Conservation (phyloP, 2,888 invertebrate genomes). For the Euphydryas editha region DNA sequence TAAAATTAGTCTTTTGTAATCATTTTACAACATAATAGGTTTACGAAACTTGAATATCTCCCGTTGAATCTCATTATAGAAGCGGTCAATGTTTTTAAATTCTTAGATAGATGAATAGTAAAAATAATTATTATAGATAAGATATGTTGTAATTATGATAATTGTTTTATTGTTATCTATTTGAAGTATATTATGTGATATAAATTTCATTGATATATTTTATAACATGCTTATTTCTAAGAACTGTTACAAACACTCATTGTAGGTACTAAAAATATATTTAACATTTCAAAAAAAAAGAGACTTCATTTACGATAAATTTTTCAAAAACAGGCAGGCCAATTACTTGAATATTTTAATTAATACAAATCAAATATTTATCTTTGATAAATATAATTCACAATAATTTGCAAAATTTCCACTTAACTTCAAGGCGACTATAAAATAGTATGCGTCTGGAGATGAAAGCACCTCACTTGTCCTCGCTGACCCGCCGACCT, state of each 20-base stretch:
- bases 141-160: background rate
- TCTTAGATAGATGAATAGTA: background rate
- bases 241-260: too few relatives aligned
- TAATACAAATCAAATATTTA: background rate
- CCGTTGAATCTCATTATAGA: background rate
- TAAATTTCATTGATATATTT: background rate
- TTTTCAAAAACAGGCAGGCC: too few relatives aligned
- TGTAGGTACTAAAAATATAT: too few relatives aligned
- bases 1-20: background rate
- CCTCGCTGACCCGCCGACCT: conserved; percentile 44
- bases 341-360: too few relatives aligned
- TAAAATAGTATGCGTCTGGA: conserved; percentile 43
- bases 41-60: background rate
- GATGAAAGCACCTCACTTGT: conserved; percentile 44
- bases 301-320: too few relatives aligned
- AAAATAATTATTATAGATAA: conserved; percentile 3
- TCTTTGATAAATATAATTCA: background rate
- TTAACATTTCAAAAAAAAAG: too few relatives aligned
- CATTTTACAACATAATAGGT: background rate
- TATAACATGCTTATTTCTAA: background rate
- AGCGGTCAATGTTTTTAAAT: background rate
- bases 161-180: background rate
- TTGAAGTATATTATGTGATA: background rate
- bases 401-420: conserved; percentile 20
- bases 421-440: conserved; percentile 21